A percentile compares a stretch with the other conserved stretches of the same genome.
These are phyloP conservation scores for Cyprinodon brontotheroides DNA, from an alignment of 2,113 vertebrate genomes.

Conservation along the genomic window DNA sequence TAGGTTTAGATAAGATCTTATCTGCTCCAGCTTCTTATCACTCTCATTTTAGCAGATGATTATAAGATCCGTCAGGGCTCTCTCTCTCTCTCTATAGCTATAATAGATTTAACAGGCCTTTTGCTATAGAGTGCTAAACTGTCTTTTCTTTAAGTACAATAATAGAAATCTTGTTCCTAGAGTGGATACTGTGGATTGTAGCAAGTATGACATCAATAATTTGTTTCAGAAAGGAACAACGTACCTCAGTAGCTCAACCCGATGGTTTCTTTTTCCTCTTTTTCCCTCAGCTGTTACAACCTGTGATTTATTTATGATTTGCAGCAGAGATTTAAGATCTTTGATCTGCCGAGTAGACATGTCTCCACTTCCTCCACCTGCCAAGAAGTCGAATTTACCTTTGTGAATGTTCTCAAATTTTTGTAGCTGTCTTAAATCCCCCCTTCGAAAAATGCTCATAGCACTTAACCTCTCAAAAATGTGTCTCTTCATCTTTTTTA, in stretches of 20 bases:
- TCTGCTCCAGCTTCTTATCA: constrained; percentile 50
- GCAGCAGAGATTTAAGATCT: not conserved
- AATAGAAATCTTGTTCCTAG: not conserved
- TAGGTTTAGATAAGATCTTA: constrained; percentile 57
- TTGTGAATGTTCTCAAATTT: too few species aligned
- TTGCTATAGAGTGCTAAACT: constrained; percentile 4
- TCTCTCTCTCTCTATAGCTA: constrained; percentile 26
- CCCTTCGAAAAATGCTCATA: too few species aligned
- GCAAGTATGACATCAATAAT: constrained; percentile 6
- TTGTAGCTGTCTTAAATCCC: too few species aligned
- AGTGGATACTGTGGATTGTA: not conserved
- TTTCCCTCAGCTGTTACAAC: not conserved
- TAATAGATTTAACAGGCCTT: constrained; percentile 13
- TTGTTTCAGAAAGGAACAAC: not conserved
- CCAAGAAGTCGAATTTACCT: too few species aligned
- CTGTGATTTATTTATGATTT: not conserved
- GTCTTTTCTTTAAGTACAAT: not conserved
- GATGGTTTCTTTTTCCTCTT: not conserved
- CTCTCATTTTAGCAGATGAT: constrained; percentile 48
- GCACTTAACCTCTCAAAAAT: too few species aligned
- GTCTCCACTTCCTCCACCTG: too few species aligned
- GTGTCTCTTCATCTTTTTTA: too few species aligned
- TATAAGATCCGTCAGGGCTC: constrained; percentile 33
- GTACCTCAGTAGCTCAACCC: not conserved
- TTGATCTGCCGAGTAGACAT: too few species aligned